These are phyloP conservation scores for Tringa solitaria DNA, from an alignment of 2,113 vertebrate genomes.

Conservation along the genomic window DNA sequence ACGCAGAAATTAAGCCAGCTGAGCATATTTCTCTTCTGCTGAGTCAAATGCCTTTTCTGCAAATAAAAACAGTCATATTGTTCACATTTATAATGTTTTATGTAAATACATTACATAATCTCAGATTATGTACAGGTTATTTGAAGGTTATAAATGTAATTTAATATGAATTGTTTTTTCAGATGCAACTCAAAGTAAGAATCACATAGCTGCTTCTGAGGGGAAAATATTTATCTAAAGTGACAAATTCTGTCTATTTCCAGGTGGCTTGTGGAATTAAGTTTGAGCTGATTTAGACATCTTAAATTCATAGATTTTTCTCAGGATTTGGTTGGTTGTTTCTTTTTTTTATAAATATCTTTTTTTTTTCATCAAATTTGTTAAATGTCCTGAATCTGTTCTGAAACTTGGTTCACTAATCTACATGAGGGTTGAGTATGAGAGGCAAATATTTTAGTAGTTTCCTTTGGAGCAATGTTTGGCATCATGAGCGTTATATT, in stretches of 20 bases:
- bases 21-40: constrained; percentile 47
- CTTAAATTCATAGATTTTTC: background rate
- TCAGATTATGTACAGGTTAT: background rate
- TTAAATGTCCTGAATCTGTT: background rate
- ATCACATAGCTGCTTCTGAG: background rate
- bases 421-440: background rate
- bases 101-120: constrained; percentile 38
- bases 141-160: background rate
- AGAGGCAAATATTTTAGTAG: background rate
- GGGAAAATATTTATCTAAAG: background rate
- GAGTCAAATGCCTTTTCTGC: constrained; percentile 26
- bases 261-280: background rate
- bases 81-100: background rate
- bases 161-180: background rate
- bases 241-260: background rate
- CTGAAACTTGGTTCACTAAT: background rate
- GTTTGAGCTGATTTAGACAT: background rate
- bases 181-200: background rate
- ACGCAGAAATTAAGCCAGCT: background rate
- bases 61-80: background rate
- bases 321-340: background rate
- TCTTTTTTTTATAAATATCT: background rate
- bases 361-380: background rate
- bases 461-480: background rate
- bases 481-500: background rate